These are phyloP conservation scores for Nylanderia fulva DNA, from an alignment of 1,140 invertebrate species.

Conservation along the genomic window DNA sequence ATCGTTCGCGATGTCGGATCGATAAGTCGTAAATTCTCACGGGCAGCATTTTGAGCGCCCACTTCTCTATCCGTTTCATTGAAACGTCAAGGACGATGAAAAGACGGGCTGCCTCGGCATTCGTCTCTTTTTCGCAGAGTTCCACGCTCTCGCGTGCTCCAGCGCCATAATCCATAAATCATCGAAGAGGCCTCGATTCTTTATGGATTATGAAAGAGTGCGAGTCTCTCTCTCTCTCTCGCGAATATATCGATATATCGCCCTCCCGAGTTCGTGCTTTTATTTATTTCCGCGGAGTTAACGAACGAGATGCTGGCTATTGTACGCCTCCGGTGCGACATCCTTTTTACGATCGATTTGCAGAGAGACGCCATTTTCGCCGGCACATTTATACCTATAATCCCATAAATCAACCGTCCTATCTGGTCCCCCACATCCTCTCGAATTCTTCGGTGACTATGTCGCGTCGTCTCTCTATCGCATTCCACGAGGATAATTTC, in stretches of 20 bases:
- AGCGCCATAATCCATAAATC: conserved; percentile 83
- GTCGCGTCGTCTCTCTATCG: conserved; percentile 29
- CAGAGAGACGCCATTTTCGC: conserved; percentile 75
- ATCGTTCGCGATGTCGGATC: conserved; percentile 1
- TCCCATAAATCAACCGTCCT: conserved; percentile 71
- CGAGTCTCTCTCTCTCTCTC: conserved; percentile 54
- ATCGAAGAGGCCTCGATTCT: conserved; percentile 78
- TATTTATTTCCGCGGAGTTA: conserved; percentile 72
- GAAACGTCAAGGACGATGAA: conserved; percentile 65
- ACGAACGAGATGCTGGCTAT: conserved; percentile 73
- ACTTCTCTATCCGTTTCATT: conserved; percentile 52
- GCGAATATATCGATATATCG: conserved; percentile 34
- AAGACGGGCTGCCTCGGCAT: conserved; percentile 45
- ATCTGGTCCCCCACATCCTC: conserved; percentile 33
- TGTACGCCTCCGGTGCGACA: conserved; percentile 68
- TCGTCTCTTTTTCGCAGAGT: conserved; percentile 53
- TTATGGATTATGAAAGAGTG: conserved; percentile 77
- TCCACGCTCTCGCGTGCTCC: conserved; percentile 76
- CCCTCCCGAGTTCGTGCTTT: conserved; percentile 42
- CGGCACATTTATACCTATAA: conserved; percentile 68
- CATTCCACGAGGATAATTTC: conserved; percentile 62
- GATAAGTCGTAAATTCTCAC: conserved; percentile 20
- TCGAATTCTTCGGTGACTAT: conserved; percentile 64
- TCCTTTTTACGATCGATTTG: conserved; percentile 73
- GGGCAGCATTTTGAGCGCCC: conserved; percentile 13